phyloP scores from a whole-genome alignment of 1,140 invertebrate genomes.

The Colletes latitarsis region DNA sequence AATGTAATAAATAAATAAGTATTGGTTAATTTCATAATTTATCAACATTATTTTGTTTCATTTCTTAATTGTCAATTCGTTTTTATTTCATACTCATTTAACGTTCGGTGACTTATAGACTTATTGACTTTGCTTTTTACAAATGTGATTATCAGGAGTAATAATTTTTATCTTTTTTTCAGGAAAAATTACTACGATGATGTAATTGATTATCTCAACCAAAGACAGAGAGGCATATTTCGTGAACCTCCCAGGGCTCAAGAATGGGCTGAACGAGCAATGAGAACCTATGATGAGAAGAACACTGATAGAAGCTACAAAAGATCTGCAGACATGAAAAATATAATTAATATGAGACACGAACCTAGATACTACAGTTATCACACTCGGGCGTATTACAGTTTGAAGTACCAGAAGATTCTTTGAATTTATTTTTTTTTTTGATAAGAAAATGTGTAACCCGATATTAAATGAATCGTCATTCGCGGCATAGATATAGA shows the following conservation, averaged over 20 bases:
- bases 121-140: too few relatives aligned
- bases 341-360: constrained; percentile 73
- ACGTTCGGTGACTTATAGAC: too few relatives aligned
- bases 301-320: constrained; percentile 73
- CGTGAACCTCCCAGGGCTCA: constrained; percentile 88
- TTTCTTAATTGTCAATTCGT: too few relatives aligned
- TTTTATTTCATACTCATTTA: too few relatives aligned
- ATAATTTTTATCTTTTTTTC: constrained; percentile 13
- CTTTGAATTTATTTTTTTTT: constrained; percentile 63
- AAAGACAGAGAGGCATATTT: constrained; percentile 85
- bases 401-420: constrained; percentile 78
- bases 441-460: neutral
- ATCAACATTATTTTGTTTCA: too few relatives aligned
- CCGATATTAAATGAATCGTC: neutral
- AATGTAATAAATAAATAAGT: too few relatives aligned
- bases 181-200: constrained; percentile 92
- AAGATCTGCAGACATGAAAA: constrained; percentile 75
- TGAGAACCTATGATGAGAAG: constrained; percentile 85
- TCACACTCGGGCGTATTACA: constrained; percentile 79
- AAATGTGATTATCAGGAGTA: neutral
- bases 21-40: too few relatives aligned
- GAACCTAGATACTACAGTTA: constrained; percentile 77
- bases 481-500: neutral
- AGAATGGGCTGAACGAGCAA: constrained; percentile 90
- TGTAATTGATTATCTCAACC: constrained; percentile 90